Evolutionary conservation across 2,113 vertebrate species (phyloP), one percentile per base, ranked within the genome.

Genomic region (Carlito syrichta): DNA sequence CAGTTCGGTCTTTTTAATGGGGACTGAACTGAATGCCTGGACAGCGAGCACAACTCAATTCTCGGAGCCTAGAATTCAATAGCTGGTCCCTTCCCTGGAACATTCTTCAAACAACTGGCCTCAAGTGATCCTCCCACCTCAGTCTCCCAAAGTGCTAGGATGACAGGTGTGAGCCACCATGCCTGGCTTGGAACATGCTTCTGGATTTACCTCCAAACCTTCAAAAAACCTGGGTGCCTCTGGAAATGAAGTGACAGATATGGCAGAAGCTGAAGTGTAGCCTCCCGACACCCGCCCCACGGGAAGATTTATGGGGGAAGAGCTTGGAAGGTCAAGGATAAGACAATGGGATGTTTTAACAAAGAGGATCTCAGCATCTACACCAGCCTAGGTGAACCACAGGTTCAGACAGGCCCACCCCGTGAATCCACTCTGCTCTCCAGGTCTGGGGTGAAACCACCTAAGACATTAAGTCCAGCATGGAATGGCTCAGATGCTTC

Each of bases 1-100:
- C 30, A 13, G 45, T 38, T 43, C 5, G 32, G 32, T 3, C 60
- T 82, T n/a, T 62, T 38, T n/a, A 86, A 84, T 2, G 38, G 68
- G n/a, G 50, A 60, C 32, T 0, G 6, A 63, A 8, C 52, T 5
- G 1, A 17, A 56, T 0, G 2, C 35, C 32, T 1, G 3, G 35
- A n/a, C 1, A 6, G 45, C 38, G 19, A 30, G 68, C 81, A 38
- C 20, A 6, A 3, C 7, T 63, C 69, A 38, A 32, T 0, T 58
- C 1, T 3, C 5, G 38, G 71, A 45, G n/a, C 60, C 19, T 4
- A 13, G 54, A 83, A 62, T 68, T 27, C 45, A 52, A 82, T 10
- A 54, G 1, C 30, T 3, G 12, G 27, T 40, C 27, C 63, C 54
- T 89, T 63, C 48, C 69, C 56, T 19, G 20, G 38, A 77, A 90